Evolutionary conservation across 64 coral and sea anemone genomes (phyloP), one percentile per base, ranked within the genome.

Genomic region (Montipora capricornis): DNA sequence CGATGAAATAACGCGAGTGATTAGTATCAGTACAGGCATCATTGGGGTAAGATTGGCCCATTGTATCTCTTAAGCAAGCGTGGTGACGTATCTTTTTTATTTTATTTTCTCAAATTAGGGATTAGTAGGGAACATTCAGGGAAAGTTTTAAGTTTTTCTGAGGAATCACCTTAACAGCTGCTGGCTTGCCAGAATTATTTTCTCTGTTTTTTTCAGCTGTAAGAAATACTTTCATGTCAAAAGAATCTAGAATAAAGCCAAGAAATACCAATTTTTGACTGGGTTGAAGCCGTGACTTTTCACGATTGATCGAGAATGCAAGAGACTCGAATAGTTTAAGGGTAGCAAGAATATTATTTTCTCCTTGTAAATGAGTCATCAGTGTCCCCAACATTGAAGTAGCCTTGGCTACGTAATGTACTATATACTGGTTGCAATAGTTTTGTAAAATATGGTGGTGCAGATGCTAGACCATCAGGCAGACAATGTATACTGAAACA

Each of bases 181-280:
- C 29, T 29, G 29, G 1, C 29, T 1, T 29, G 29, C 29, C 29
- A 29, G 29, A 29, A 29, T 29, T 29, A 29, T 29, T 29, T 29
- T 29, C 29, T 29, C 1, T 29, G 26, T 29, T 29, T 29, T 29
- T 92, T 44, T 92, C 90, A 44, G 47, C n/a, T 52, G 90, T 83
- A 58, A 74, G 80, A 44, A 71, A 78, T 46, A 92, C 57, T 71
- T 68, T 92, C 80, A 92, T 84, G 57, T 76, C 45, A 15, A 75
- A 48, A 74, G 79, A 92, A 87, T 92, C 67, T 26, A 84, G 22
- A 73, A 44, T 17, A 76, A 92, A 92, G 13, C 91, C 91, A 84
- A 87, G 81, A 92, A 85, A 87, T 37, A 7, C 61, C 55, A 92
- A 86, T 87, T 74, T 9, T 20, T 92, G 80, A 48, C 73, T 66